Base-by-base conservation (phyloP, 2,797 vertebrate genomes). In the Telmatherina bonti region DNA sequence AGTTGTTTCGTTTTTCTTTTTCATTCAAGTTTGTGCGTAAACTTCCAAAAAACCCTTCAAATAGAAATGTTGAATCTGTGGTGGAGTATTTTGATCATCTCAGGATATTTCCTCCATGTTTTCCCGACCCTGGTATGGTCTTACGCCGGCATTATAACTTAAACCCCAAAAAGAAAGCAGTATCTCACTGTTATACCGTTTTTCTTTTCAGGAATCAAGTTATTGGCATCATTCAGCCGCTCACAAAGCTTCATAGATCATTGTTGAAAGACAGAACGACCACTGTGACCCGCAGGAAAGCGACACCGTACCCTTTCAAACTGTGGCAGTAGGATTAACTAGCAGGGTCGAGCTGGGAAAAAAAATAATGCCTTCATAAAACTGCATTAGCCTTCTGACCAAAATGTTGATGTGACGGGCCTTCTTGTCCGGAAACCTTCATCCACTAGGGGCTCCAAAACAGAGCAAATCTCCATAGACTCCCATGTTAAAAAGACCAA, bases 401-500 rank as follows among this genome's bases (percentile, higher is more conserved):
- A 6, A 69, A 57, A 70, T 61, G 27, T 6, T 41, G 30, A 72
- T 36, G 26, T 22, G 5, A 41, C 30, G 55, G 11, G 26, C 26
- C 18, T 58, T 54, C 54, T 51, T 36, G 33, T 24, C n/a, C n/a
- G n/a, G n/a, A n/a, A n/a, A n/a, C n/a, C n/a, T n/a, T n/a, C n/a
- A n/a, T n/a, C n/a, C n/a, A n/a, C n/a, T n/a, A n/a, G n/a, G n/a
- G n/a, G n/a, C n/a, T n/a, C n/a, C n/a, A n/a, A n/a, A n/a, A n/a
- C n/a, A n/a, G n/a, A n/a, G n/a, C n/a, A n/a, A n/a, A n/a, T n/a
- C n/a, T n/a, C n/a, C n/a, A n/a, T n/a, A n/a, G n/a, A n/a, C n/a
- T n/a, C n/a, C n/a, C n/a, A n/a, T n/a, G n/a, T n/a, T n/a, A n/a
- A n/a, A n/a, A n/a, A n/a, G n/a, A n/a, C n/a, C n/a, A n/a, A n/a